A percentile compares a stretch with the other conserved stretches of the same genome.
Evolutionary conservation across 1,140 invertebrate species (phyloP).

Genomic region (Zaprionus nigranus): DNA sequence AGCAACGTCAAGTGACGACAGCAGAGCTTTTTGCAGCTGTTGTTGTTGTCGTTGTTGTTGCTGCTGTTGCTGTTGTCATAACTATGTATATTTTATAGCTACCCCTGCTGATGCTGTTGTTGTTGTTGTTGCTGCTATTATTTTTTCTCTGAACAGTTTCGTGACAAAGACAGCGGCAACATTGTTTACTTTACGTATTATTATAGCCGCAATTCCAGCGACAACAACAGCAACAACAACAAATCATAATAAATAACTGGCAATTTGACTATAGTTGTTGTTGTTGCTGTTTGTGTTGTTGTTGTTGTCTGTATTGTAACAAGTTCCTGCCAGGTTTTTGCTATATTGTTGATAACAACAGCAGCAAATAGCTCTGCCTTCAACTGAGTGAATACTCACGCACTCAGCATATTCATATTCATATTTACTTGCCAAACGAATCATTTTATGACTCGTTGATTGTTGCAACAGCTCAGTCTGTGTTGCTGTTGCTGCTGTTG

Average conservation of each 20-base stretch:
- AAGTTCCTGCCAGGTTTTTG: conserved; percentile 49
- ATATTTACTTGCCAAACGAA: conserved; percentile 22
- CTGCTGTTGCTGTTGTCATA: conserved; percentile 47
- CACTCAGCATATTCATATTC: conserved; percentile 12
- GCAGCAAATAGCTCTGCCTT: not conserved
- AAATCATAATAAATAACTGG: conserved; percentile 59
- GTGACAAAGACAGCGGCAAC: conserved; percentile 62
- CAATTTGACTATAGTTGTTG: conserved; percentile 40
- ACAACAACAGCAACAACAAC: conserved; percentile 24
- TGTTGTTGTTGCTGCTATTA: conserved; percentile 33
- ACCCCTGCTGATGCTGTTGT: conserved; percentile 19
- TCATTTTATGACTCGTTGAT: conserved; percentile 29
- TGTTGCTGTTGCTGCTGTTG: conserved; percentile 31
- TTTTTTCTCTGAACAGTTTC: conserved; percentile 65
- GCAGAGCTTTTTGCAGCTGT: conserved; percentile 58
- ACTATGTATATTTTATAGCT: conserved; percentile 49
- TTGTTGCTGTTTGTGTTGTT: conserved; percentile 2
- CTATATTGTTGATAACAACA: conserved; percentile 1
- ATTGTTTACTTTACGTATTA: conserved; percentile 78
- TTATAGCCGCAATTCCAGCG: conserved; percentile 54
- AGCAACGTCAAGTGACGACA: conserved; percentile 20
- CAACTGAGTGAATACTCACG: conserved; percentile 14
- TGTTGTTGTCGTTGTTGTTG: conserved; percentile 25
- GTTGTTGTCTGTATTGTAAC: conserved; percentile 38
- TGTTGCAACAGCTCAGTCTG: not conserved